These are phyloP conservation scores for Aethina tumida DNA, from an alignment of 1,140 invertebrate genomes.

Conservation along the genomic window DNA sequence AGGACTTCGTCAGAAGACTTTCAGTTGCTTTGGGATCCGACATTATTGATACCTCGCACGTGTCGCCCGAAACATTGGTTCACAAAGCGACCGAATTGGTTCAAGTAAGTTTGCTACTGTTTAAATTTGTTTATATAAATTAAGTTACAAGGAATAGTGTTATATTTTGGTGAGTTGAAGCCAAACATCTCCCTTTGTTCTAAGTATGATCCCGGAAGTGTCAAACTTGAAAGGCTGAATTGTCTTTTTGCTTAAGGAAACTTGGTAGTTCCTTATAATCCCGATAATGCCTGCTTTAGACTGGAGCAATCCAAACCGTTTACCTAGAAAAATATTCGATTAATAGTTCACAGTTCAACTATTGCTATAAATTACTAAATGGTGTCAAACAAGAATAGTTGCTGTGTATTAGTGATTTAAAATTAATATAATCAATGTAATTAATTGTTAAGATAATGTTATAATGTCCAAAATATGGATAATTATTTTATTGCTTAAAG, in stretches of 20 bases:
- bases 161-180: conserved; percentile 35
- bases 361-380: too few species aligned
- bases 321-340: conserved; percentile 34
- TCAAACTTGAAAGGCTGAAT: conserved; percentile 23
- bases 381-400: too few species aligned
- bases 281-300: conserved; percentile 31
- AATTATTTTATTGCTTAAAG: too few species aligned
- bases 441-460: too few species aligned
- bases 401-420: too few species aligned
- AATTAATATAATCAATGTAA: too few species aligned
- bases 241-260: conserved; percentile 26
- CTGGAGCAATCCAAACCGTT: conserved; percentile 35
- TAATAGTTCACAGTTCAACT: too few species aligned
- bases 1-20: conserved; percentile 58
- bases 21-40: conserved; percentile 57
- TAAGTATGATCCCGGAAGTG: conserved; percentile 33
- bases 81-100: conserved; percentile 63
- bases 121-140: not conserved
- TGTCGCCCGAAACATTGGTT: conserved; percentile 53
- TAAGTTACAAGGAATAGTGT: too few species aligned
- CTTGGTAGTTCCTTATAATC: conserved; percentile 28
- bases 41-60: conserved; percentile 48
- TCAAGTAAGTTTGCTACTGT: conserved; percentile 39
- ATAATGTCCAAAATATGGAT: too few species aligned
- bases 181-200: conserved; percentile 36